These are phyloP conservation scores for Ceuthmochares aereus DNA, from an alignment of 2,113 vertebrate species.

Conservation along the genomic window DNA sequence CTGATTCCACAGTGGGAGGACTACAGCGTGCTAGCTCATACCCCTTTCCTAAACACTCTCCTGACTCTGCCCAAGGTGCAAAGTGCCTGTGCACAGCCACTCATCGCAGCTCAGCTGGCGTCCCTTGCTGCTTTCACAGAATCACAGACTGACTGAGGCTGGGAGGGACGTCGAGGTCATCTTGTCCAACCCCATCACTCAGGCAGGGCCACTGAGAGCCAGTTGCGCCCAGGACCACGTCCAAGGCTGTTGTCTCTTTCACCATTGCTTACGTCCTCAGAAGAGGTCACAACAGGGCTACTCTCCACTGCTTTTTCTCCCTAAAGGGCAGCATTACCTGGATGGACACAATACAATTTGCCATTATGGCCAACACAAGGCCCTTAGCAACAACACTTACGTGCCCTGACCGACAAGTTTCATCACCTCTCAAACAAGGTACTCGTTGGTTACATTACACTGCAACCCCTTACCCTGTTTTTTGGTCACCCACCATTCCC, in stretches of 20 bases:
- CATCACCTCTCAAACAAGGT: not conserved
- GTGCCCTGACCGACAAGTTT: not conserved
- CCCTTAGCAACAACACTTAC: not conserved
- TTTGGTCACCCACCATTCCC: not conserved
- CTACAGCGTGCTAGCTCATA: not conserved
- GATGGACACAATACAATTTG: not conserved
- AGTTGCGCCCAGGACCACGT: not conserved
- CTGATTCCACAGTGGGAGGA: not conserved
- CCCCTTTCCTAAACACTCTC: not conserved
- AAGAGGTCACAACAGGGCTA: not conserved
- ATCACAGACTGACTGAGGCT: not conserved
- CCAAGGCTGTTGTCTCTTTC: not conserved
- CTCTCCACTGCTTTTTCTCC: not conserved
- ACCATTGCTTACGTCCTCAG: not conserved
- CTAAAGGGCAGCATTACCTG: accelerated
- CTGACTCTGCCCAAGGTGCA: not conserved
- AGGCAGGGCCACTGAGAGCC: not conserved
- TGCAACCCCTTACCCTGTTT: not conserved
- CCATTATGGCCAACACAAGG: not conserved
- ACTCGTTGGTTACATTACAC: not conserved
- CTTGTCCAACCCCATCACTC: not conserved
- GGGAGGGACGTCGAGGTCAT: not conserved
- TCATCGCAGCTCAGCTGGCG: not conserved
- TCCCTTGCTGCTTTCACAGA: not conserved
- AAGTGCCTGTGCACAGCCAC: not conserved